A percentile compares a stretch with the other conserved stretches of the same genome.
phyloP scores from a whole-genome alignment of 2,113 vertebrate species.

The Halcyon senegalensis region DNA sequence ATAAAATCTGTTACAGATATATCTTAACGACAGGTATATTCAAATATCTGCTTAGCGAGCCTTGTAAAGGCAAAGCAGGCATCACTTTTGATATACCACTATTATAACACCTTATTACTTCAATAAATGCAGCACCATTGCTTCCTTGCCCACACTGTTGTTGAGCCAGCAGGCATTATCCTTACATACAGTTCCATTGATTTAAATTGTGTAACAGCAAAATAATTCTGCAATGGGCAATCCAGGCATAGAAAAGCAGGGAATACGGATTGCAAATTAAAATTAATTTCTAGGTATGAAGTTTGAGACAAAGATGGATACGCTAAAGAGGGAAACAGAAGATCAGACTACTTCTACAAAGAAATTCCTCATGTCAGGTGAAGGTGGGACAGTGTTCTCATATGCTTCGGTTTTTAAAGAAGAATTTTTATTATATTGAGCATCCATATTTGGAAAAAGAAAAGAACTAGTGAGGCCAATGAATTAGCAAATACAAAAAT shows the following conservation, averaged over 20 bases:
- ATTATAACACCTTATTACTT: background rate
- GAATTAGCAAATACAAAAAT: background rate
- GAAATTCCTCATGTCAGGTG: background rate
- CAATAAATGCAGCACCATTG: background rate
- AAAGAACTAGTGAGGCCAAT: background rate
- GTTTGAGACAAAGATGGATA: background rate
- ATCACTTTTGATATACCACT: background rate
- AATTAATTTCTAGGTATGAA: background rate
- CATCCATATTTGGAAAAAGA: background rate
- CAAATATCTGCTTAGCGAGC: background rate
- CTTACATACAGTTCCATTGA: background rate
- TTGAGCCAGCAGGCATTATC: background rate
- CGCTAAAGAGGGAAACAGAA: background rate
- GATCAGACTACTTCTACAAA: background rate
- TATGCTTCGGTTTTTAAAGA: background rate
- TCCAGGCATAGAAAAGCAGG: background rate
- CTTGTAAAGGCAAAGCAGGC: background rate
- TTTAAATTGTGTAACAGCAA: background rate
- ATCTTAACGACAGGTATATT: background rate
- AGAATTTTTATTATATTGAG: background rate
- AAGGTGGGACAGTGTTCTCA: background rate
- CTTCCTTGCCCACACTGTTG: background rate
- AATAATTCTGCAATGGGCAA: background rate
- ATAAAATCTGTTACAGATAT: background rate
- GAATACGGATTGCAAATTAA: background rate